These are phyloP conservation scores for Chloropsis hardwickii DNA, from an alignment of 2,113 vertebrate species.

Conservation along the genomic window DNA sequence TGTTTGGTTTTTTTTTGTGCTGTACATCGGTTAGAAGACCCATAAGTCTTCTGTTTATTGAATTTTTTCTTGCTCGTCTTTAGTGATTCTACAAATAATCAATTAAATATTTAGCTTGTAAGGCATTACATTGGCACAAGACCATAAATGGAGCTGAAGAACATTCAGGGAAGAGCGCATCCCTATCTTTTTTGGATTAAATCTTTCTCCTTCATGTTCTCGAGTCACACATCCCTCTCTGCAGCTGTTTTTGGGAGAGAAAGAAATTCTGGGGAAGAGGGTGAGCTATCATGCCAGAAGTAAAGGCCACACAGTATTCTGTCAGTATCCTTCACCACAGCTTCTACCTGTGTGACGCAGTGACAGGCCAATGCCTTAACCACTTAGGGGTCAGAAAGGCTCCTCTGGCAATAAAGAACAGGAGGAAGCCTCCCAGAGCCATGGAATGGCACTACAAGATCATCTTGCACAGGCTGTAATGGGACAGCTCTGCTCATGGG, in stretches of 20 bases:
- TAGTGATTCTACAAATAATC: neutral
- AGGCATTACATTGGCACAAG: neutral
- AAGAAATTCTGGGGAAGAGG: neutral
- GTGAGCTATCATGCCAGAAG: neutral
- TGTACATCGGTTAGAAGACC: fast-evolving
- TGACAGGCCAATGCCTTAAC: neutral
- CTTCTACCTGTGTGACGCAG: neutral
- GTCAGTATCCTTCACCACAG: neutral
- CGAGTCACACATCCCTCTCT: neutral
- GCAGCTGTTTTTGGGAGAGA: neutral
- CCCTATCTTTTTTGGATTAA: neutral
- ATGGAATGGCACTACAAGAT: neutral
- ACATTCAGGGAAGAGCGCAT: neutral
- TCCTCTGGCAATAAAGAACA: neutral
- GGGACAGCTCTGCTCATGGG: neutral
- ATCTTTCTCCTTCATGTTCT: neutral
- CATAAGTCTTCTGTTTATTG: neutral
- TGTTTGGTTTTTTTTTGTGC: neutral
- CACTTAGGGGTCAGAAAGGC: neutral
- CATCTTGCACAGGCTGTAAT: neutral
- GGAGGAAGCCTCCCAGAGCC: neutral
- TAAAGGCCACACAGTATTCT: neutral
- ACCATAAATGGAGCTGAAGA: neutral
- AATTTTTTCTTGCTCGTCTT: neutral
- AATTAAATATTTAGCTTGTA: neutral